phyloP scores from a whole-genome alignment of 2,888 invertebrate genomes.

The Brachypalpus laphriformis region DNA sequence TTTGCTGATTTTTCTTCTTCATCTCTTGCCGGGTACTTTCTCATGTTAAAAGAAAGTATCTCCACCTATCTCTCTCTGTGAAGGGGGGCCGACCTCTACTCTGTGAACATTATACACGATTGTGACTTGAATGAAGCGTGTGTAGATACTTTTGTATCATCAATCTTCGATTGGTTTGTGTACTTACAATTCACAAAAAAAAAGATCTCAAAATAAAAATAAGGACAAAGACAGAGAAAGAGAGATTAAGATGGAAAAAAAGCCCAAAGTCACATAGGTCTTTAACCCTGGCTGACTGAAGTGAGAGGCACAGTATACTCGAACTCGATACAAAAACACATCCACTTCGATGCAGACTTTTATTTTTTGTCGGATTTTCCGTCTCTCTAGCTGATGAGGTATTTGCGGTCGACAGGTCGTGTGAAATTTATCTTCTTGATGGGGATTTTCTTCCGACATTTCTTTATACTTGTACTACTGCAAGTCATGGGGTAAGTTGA shows the following conservation, averaged over 20 bases:
- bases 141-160: constrained; percentile 54
- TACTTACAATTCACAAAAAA: constrained; percentile 9
- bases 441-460: constrained; percentile 55
- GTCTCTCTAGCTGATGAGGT: constrained; percentile 51
- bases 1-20: constrained; percentile 1
- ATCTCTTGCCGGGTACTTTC: constrained; percentile 16
- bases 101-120: constrained; percentile 34
- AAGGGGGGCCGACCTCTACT: constrained; percentile 2
- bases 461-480: constrained; percentile 5
- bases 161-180: constrained; percentile 67
- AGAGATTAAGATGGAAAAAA: constrained; percentile 4
- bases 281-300: constrained; percentile 50
- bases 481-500: constrained; percentile 11
- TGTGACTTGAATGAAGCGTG: constrained; percentile 36
- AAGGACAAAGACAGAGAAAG: constrained; percentile 44
- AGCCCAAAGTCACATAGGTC: constrained; percentile 50
- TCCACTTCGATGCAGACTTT: no score
- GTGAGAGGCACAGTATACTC: not conserved
- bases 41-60: constrained; percentile 60
- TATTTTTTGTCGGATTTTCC: constrained; percentile 36
- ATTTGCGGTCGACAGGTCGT: constrained; percentile 73
- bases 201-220: constrained; percentile 27
- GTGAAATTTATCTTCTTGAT: constrained; percentile 59
- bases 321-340: not conserved
- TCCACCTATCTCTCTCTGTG: not conserved